A percentile compares a stretch with the other conserved stretches of the same genome.
Conservation (phyloP, 2,797 vertebrate genomes). For the Tangara arthus region DNA sequence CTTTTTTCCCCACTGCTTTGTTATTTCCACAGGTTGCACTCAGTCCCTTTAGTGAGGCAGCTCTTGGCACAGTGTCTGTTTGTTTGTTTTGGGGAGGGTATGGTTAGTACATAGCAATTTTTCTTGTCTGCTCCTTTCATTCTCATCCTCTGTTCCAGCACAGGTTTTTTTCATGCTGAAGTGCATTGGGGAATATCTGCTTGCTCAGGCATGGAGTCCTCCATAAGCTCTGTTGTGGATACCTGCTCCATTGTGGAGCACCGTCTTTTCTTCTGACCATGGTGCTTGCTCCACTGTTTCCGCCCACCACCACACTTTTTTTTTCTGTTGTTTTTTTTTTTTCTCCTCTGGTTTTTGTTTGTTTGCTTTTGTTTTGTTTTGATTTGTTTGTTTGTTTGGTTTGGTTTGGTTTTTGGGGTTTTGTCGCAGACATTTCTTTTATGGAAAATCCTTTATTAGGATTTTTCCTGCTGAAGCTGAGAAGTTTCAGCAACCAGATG, state of each 20-base stretch:
- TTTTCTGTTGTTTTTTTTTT: not conserved
- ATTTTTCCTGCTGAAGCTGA: no score
- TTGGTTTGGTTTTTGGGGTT: no score
- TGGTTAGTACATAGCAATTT: not conserved
- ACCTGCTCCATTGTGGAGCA: not conserved
- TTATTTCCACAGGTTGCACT: not conserved
- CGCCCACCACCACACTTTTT: not conserved
- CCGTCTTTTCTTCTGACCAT: not conserved
- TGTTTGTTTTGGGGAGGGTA: not conserved
- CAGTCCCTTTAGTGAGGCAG: not conserved
- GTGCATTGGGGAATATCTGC: not conserved
- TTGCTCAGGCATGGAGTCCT: rapidly evolving
- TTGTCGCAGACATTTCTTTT: no score
- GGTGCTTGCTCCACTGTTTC: not conserved
- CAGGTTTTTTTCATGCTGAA: not conserved
- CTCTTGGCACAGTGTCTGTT: not conserved
- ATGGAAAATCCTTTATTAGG: no score
- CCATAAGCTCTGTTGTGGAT: rapidly evolving
- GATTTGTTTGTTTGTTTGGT: not conserved
- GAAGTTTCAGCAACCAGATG: no score
- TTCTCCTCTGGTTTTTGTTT: not conserved
- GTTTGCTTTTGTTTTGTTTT: not conserved
- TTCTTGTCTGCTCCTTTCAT: not conserved
- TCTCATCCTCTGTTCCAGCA: not conserved
- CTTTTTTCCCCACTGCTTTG: not conserved